Conservation (phyloP, 2,888 invertebrate genomes). For the Spodoptera littoralis region DNA sequence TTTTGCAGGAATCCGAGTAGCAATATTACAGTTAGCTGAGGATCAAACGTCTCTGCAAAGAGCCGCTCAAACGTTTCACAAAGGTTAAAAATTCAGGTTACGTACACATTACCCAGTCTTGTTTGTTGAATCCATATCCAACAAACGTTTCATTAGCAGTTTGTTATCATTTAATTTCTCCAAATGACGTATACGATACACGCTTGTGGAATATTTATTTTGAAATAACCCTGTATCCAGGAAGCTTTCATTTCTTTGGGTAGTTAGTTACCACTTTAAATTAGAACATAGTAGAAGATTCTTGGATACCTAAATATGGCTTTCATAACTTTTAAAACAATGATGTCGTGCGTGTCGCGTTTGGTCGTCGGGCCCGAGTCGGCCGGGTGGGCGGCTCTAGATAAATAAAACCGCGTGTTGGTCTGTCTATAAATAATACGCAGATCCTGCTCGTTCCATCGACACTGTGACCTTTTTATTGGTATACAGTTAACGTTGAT, state of each 20-base stretch:
- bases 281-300: constrained; percentile 17
- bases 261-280: constrained; percentile 17
- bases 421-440: constrained; percentile 81
- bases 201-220: no score
- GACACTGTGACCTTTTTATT: constrained; percentile 78
- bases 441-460: constrained; percentile 71
- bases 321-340: constrained; percentile 51
- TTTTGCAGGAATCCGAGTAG: constrained; percentile 43
- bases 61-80: constrained; percentile 14
- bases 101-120: constrained; percentile 12
- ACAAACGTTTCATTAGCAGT: constrained; percentile 33
- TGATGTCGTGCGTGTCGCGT: constrained; percentile 44
- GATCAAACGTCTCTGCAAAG: constrained; percentile 13
- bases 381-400: constrained; percentile 70
- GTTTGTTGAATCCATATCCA: constrained; percentile 25
- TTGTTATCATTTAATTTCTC: constrained; percentile 30
- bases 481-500: constrained; percentile 64
- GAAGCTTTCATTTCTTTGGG: not conserved
- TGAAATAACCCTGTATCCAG: no score
- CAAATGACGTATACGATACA: not conserved
- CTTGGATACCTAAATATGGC: constrained; percentile 15
- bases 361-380: constrained; percentile 47
- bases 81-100: constrained; percentile 32
- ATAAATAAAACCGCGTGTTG: constrained; percentile 81
- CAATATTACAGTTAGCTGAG: constrained; percentile 27